Base-by-base conservation (phyloP, 2,113 vertebrate genomes). In the Pogonocichla stellata region DNA sequence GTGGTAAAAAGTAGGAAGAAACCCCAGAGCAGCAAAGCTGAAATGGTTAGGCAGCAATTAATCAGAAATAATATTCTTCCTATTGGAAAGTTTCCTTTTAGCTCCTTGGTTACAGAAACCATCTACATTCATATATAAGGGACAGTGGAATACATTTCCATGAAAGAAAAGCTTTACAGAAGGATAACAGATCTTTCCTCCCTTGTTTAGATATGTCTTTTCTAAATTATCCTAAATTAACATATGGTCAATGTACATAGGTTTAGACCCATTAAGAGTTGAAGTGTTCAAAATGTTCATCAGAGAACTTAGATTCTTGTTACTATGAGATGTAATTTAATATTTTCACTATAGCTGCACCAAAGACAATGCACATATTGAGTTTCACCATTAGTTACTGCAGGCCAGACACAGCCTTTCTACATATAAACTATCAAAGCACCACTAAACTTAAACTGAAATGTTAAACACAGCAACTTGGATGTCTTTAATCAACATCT, bases 401-500 rank as follows among this genome's bases (percentile, higher is more conserved):
- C 71, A 43, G 79, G 89, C 67, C 64, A 95, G 94, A 96, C 88
- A 90, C 10, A 73, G 74, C 48, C 83, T 93, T 78, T 92, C 86
- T 86, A 77, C 43, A 65, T 74, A 96, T 96, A 97, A 97, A 96
- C 95, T 96, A 96, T 95, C 93, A 96, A 97, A 98, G 87, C 82
- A 91, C 56, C 67, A 92, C 90, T 92, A 94, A 96, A 95, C 74
- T 91, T 94, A 62, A 88, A 95, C 70, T 88, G 91, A 96, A 97
- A 97, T 23, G 79, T 84, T 78, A 83, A 94, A 96, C 22, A 3
- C 65, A 75, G 83, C 22, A 61, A 93, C 80, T 81, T 94, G 80
- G 88, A 91, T 86, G 91, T 83, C 88, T 90, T 96, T 95, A 96
- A 96, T 91, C 95, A 95, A 97, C 95, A 97, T 97, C 96, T 98